Evolutionary conservation across 2,888 invertebrate species (phyloP), one percentile per base, ranked within the genome.

Genomic region (Ophraella communa): DNA sequence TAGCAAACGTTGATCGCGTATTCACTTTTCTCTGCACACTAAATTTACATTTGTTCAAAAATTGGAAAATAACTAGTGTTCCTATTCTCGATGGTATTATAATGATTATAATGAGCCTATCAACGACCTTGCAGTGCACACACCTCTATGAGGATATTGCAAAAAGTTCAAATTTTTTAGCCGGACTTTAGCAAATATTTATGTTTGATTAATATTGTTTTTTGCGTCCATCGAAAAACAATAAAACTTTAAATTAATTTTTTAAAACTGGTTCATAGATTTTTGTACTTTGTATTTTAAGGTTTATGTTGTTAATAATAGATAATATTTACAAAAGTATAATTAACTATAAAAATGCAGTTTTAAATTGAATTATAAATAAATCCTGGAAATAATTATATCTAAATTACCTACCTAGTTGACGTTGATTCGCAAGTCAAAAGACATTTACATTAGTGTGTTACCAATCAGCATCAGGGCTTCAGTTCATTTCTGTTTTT

Each of bases 151-250:
- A 56, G 62, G 62, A 54, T 49, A 44, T 54, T 55, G 39, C 42
- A 64, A 64, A 64, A 64, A 59, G 59, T 33, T 55, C 21, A 14
- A 58, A 35, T 49, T 59, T 52, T 58, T 59, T 51, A 35, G 11
- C 18, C 14, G 11, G 17, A 33, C 23, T 56, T 45, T 56, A 33
- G 14, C 2, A 17, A 39, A 39, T 14, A 39, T 14, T 39, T 14
- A 3, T 17, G 5, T 39, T 39, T 4, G 7, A 14, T 14, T 0
- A 1, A 39, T 5, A 7, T 39, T 17, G n/a, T 17, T 17, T 7
- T 39, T 14, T 17, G 1, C 5, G 8, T 35, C 3, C 35, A 35
- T 3, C 35, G n/a, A 4, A n/a, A 14, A 17, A 39, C 4, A 39
- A 39, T 8, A 27, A 4, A 8, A 27, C 8, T 7, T 27, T 7